Percentiles rank a stretch among this genome's conserved stretches.
Evolutionary conservation across 2,113 vertebrate genomes (phyloP).

Genomic region (Corydoras sp.): DNA sequence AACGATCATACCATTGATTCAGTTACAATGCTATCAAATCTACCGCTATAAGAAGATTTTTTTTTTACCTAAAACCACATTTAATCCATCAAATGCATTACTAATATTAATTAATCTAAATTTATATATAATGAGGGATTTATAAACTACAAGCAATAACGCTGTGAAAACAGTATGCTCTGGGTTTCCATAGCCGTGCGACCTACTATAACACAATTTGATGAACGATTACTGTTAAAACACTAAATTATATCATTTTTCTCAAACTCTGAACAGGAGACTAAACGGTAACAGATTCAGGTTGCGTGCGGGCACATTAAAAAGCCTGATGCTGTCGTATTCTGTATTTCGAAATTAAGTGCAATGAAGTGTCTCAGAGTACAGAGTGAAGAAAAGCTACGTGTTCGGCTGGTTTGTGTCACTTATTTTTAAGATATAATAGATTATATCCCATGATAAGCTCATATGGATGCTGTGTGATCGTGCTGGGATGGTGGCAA

Average conservation of each 20-base stretch:
- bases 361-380: background rate
- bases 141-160: slow-evolving; percentile 26
- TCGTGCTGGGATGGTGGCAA: background rate
- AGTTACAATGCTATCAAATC: no score
- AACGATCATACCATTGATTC: no score
- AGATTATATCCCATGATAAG: background rate
- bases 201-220: no score
- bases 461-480: background rate
- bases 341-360: background rate
- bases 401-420: background rate
- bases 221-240: no score
- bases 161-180: slow-evolving; percentile 49
- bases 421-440: background rate
- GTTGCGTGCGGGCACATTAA: no score
- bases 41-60: no score
- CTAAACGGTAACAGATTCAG: no score
- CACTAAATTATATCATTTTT: no score
- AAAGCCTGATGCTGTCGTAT: background rate
- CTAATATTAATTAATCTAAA: no score
- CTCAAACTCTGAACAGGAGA: no score
- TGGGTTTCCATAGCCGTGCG: slow-evolving; percentile 9
- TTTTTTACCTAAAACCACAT: no score
- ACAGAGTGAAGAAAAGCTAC: slow-evolving; percentile 3
- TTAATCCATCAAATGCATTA: no score
- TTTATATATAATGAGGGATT: background rate